Evolutionary conservation across 2,888 invertebrate species (phyloP), one percentile per base, ranked within the genome.

Genomic region (Trileptium ribeirensis): DNA sequence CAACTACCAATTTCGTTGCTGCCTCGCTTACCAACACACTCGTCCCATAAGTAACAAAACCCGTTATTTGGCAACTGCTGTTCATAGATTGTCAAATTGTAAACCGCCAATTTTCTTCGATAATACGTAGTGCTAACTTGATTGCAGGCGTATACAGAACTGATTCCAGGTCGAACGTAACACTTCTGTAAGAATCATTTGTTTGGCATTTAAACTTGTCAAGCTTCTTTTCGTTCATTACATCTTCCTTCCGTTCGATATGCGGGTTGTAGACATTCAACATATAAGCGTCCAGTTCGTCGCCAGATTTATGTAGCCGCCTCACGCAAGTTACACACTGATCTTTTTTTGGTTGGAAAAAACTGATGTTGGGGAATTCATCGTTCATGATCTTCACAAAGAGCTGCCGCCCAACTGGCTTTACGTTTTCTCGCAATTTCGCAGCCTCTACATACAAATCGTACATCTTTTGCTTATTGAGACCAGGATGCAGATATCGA

Each of bases 71-170:
- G 51, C 8, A 24, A 37, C 24, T 29, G 33, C 24, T 79, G 33
- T 67, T 79, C 67, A 19, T n/a, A 80, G 24, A 80, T 80, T 24
- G 81, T 80, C 3, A 80, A 80, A 80, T 80, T 80, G 79, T 80
- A 80, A 15, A 79, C 78, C 1, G 29, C 29, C 8, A 80, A 38
- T n/a, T 80, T 80, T n/a, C 80, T 24, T 29, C 79, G 79, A 79
- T 80, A 80, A 38, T 80, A 80, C 80, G 79, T 38, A 19, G 79
- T 29, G 34, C 79, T 80, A 33, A 80, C 79, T 24, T 80, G 24
- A 29, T 39, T 67, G 34, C 67, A 67, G 31, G 79, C 2, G 40
- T 79, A 31, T 79, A 79, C 29, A 79, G 31, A 2, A 79, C 67
- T 2, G 79, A 79, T 67, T 79, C 33, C 67, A 79, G 39, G 31